Conservation (phyloP, 2,888 invertebrate genomes). For the Mesodorylaimus sp. region DNA sequence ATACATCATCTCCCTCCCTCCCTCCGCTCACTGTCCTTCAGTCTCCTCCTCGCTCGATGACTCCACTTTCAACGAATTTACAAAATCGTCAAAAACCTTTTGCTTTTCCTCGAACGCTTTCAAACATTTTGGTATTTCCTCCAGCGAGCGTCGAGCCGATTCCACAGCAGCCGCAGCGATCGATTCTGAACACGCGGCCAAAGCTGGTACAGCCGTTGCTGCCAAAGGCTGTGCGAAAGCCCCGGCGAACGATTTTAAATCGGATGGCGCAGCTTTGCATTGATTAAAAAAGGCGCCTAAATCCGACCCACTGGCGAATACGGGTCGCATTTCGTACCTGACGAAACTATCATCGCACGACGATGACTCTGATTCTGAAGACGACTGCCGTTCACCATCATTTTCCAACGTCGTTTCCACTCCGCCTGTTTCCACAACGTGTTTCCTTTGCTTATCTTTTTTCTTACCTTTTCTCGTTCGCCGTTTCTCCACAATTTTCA, state of each 20-base stretch:
- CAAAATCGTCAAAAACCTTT: conserved; percentile 19
- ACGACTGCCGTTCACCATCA: no score
- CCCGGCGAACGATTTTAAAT: conserved; percentile 34
- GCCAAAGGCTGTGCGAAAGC: no score
- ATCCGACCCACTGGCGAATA: neutral
- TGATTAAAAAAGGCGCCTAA: conserved; percentile 50
- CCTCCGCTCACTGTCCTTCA: no score
- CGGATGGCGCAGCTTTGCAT: conserved; percentile 50
- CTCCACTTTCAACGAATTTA: neutral
- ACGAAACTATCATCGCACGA: conserved; percentile 10
- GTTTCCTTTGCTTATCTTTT: neutral
- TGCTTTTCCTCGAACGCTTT: conserved; percentile 16
- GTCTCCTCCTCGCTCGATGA: conserved; percentile 2
- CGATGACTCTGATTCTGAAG: neutral
- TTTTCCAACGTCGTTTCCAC: no score
- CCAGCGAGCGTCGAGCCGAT: neutral
- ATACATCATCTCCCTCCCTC: neutral
- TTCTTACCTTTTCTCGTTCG: neutral
- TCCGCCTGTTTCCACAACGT: neutral
- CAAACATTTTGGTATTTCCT: neutral
- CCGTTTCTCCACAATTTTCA: neutral
- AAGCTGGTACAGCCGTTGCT: no score
- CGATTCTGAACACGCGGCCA: no score
- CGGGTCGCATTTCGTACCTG: neutral
- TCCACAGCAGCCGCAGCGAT: neutral